Percentiles rank a stretch among this genome's conserved stretches.
These are phyloP conservation scores for Montipora efflorescens DNA, from an alignment of 64 coral and sea anemone genomes.

Conservation along the genomic window DNA sequence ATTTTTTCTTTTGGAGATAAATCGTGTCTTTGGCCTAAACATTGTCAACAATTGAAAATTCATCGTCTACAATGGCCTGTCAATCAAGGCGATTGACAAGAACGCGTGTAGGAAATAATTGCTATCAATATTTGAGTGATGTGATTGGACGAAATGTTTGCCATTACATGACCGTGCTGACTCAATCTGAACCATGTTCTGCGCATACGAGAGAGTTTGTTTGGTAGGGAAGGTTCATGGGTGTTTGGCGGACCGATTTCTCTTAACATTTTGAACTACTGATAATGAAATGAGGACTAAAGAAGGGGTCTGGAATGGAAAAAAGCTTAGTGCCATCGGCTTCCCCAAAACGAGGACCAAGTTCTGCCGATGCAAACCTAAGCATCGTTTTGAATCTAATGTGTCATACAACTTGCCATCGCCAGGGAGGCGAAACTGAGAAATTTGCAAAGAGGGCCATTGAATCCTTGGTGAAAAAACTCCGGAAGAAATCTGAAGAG, in stretches of 20 bases:
- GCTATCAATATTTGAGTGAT: slow-evolving; percentile 60
- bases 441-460: slow-evolving; percentile 98
- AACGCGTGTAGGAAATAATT: slow-evolving; percentile 91
- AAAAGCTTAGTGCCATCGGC: slow-evolving; percentile 91
- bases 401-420: slow-evolving; percentile 99
- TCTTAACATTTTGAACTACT: slow-evolving; percentile 51
- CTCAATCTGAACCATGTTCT: slow-evolving; percentile 71
- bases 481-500: slow-evolving; percentile 95
- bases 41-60: slow-evolving; percentile 18
- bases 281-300: slow-evolving; percentile 54
- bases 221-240: slow-evolving; percentile 73
- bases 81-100: slow-evolving; percentile 92
- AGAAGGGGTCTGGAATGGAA: slow-evolving; percentile 86
- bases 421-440: slow-evolving; percentile 98
- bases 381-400: slow-evolving; percentile 95
- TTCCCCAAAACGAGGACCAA: slow-evolving; percentile 90
- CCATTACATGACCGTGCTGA: slow-evolving; percentile 80
- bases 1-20: not conserved
- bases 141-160: slow-evolving; percentile 73
- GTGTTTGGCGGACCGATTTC: slow-evolving; percentile 59
- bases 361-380: slow-evolving; percentile 95
- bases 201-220: slow-evolving; percentile 93
- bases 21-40: slow-evolving; percentile 24
- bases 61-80: slow-evolving; percentile 62
- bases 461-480: slow-evolving; percentile 95